A percentile compares a stretch with the other conserved stretches of the same genome.
Evolutionary conservation across 2,888 invertebrate genomes (phyloP).

Genomic region (Nomada fucata): DNA sequence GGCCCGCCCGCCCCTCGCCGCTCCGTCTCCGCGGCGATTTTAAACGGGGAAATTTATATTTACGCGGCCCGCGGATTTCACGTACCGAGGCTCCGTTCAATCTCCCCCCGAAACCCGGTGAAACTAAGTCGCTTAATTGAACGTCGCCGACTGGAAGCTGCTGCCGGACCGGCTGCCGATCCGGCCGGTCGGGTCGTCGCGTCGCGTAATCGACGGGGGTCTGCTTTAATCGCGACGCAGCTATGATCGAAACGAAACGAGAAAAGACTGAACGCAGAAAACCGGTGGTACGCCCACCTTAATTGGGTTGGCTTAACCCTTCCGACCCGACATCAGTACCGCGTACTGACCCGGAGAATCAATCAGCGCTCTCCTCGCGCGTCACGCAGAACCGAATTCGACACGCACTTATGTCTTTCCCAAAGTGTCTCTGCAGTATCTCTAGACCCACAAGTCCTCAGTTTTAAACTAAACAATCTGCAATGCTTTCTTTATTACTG

Average conservation of each 20-base stretch:
- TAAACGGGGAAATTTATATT: slow-evolving; percentile 47
- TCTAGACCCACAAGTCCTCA: too few relatives aligned
- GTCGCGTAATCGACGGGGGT: slow-evolving; percentile 38
- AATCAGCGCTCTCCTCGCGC: too few relatives aligned
- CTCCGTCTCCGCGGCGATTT: slow-evolving; percentile 44
- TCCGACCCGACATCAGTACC: too few relatives aligned
- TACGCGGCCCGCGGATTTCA: slow-evolving; percentile 29
- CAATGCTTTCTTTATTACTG: too few relatives aligned
- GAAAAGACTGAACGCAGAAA: neutral
- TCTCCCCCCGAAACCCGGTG: slow-evolving; percentile 1
- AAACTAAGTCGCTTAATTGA: slow-evolving; percentile 48
- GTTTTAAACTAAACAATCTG: too few relatives aligned
- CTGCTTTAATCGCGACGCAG: slow-evolving; percentile 28
- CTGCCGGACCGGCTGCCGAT: slow-evolving; percentile 7
- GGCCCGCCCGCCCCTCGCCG: slow-evolving; percentile 20
- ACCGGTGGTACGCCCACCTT: slow-evolving; percentile 10
- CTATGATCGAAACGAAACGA: slow-evolving; percentile 17
- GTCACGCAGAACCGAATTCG: too few relatives aligned
- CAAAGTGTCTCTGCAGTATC: too few relatives aligned
- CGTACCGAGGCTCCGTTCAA: slow-evolving; percentile 9
- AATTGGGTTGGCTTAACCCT: too few relatives aligned
- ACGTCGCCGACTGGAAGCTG: slow-evolving; percentile 11
- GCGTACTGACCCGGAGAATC: too few relatives aligned
- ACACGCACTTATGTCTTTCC: too few relatives aligned
- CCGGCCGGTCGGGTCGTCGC: neutral